These are phyloP conservation scores for Hylaeus anthracinus DNA, from an alignment of 1,140 invertebrate genomes.

Conservation along the genomic window DNA sequence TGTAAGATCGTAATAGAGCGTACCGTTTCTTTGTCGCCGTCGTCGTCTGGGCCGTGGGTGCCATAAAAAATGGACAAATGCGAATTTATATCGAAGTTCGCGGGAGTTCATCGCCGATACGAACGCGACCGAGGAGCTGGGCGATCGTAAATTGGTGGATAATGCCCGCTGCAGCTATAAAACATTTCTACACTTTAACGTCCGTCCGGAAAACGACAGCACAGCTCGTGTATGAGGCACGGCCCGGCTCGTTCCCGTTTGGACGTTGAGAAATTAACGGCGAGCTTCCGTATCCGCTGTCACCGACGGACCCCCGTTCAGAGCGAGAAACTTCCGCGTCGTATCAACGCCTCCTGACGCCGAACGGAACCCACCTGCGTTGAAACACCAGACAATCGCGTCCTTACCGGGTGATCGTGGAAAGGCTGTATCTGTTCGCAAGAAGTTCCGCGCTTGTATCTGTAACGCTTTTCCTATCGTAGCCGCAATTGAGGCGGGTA, in stretches of 20 bases:
- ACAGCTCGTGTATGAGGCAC: constrained; percentile 17
- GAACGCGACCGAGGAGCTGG: constrained; percentile 16
- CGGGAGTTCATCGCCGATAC: constrained; percentile 17
- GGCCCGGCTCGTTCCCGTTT: constrained; percentile 19
- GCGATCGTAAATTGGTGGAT: constrained; percentile 68
- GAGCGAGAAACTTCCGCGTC: constrained; percentile 24
- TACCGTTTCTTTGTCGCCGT: neutral
- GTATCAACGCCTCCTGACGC: constrained; percentile 20
- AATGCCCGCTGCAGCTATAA: constrained; percentile 62
- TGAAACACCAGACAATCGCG: neutral
- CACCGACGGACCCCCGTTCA: constrained; percentile 1
- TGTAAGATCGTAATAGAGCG: neutral
- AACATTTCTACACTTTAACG: constrained; percentile 68
- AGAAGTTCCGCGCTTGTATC: too few species aligned
- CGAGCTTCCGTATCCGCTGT: constrained; percentile 43
- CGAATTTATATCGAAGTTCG: constrained; percentile 46
- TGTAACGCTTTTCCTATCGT: too few species aligned
- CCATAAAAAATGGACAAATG: neutral
- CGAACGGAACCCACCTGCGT: neutral
- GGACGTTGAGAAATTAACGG: constrained; percentile 60
- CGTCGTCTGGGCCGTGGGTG: neutral
- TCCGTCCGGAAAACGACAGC: constrained; percentile 43
- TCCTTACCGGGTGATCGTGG: neutral
- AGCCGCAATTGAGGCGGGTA: too few species aligned
- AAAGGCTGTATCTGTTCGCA: neutral